Evolutionary conservation across 2,113 vertebrate species (phyloP), one percentile per base, ranked within the genome.

Genomic region (Heterocephalus glaber): DNA sequence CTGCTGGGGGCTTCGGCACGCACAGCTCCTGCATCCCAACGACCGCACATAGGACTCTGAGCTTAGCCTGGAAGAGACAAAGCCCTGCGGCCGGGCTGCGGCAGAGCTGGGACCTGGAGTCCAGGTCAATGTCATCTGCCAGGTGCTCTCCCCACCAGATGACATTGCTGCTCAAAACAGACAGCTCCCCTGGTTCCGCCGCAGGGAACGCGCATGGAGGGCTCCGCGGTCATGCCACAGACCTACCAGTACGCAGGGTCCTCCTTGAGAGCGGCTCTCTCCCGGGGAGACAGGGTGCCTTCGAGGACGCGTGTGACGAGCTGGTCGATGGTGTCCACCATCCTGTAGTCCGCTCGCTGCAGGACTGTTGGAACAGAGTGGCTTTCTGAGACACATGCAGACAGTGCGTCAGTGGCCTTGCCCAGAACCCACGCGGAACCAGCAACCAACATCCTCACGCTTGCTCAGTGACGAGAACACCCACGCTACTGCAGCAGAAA

Each of bases 231-330:
- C 35, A 2, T 44, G 52, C 33, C 83, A 68, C 86, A 96, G 85
- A 97, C 98, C 96, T 98, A 99, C 98, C 98, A 99, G 24, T 98
- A 98, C 20, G 97, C 96, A 44, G 98, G 98, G 26, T 97, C 98
- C 83, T 88, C 96, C 96, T 97, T 97, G 3, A 98, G 97, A n/a
- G 96, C 90, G 0, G 68, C 88, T 74, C 98, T 97, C 88, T 98
- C 98, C 77, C 97, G 98, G 94, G 97, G 98, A 82, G 98, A 97
- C 49, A 98, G 60, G 49, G 92, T 90, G 92, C 98, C 98, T 17
- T 97, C 95, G 30, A 98, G 66, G 0, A 98, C 85, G 26, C 95
- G 89, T 4, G 90, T 95, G 79, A 98, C 98, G 1, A 99, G 95
- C 90, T 98, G 95, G 19, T 99, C 98, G 0, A 99, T 98, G 0